Evolutionary conservation across 2,888 invertebrate species (phyloP).

Genomic region (Agriopis marginaria): DNA sequence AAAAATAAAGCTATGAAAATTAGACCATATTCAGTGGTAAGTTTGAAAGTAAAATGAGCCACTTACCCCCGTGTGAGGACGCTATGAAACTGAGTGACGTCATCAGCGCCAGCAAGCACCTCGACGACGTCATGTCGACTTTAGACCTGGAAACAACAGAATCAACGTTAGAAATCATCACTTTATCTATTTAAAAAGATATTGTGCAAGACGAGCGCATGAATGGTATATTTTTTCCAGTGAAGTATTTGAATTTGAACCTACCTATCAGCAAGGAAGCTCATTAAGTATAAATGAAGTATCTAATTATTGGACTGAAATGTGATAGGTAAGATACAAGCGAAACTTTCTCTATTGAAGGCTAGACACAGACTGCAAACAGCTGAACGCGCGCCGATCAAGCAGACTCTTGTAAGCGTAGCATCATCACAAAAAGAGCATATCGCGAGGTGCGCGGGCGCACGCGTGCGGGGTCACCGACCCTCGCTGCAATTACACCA

Average conservation of each 20-base stretch:
- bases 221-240: background rate
- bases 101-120: constrained; percentile 52
- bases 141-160: constrained; percentile 60
- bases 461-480: constrained; percentile 39
- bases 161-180: constrained; percentile 9
- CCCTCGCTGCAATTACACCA: constrained; percentile 33
- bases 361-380: constrained; percentile 21
- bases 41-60: too few relatives aligned
- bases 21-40: background rate
- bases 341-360: constrained; percentile 30
- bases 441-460: constrained; percentile 35
- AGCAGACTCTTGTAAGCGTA: constrained; percentile 12
- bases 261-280: background rate
- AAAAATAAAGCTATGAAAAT: background rate
- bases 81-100: constrained; percentile 53
- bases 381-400: constrained; percentile 16
- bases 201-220: background rate
- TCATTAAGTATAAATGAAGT: background rate
- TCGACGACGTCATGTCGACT: constrained; percentile 70
- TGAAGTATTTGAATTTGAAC: background rate
- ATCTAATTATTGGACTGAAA: background rate
- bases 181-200: background rate
- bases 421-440: constrained; percentile 28
- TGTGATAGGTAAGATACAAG: constrained; percentile 2
- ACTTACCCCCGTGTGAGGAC: constrained; percentile 65